Conservation (phyloP, 2,113 vertebrate species). For the Sakesphorus luctuosus region DNA sequence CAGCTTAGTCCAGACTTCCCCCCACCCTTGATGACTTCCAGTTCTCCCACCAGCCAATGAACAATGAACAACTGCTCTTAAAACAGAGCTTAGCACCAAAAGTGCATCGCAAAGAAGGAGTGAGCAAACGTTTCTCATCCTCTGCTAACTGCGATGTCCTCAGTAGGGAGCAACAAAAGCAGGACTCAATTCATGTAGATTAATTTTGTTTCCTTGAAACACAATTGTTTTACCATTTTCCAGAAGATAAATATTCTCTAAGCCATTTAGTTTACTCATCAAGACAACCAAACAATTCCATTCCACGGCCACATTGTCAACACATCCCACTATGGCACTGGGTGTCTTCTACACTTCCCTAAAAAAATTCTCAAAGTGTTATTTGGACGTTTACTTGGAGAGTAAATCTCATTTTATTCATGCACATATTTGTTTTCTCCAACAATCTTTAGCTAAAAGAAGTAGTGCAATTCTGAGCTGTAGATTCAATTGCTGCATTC, state of each 20-base stretch:
- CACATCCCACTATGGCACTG: background rate
- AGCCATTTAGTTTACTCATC: background rate
- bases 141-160: background rate
- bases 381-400: background rate
- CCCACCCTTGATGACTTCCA: background rate
- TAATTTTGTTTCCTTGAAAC: background rate
- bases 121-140: background rate
- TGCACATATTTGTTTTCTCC: background rate
- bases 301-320: background rate
- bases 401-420: background rate
- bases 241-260: background rate
- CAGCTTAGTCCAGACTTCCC: constrained; percentile 61
- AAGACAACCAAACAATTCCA: fast-evolving
- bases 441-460: background rate
- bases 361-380: background rate
- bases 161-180: background rate
- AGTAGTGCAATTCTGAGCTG: background rate
- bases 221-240: background rate
- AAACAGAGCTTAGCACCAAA: background rate
- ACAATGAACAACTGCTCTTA: background rate
- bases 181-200: background rate
- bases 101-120: background rate
- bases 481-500: background rate
- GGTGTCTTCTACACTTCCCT: background rate
- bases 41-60: background rate